Conservation (phyloP, 2,888 invertebrate genomes). For the Yponomeuta malinellus region DNA sequence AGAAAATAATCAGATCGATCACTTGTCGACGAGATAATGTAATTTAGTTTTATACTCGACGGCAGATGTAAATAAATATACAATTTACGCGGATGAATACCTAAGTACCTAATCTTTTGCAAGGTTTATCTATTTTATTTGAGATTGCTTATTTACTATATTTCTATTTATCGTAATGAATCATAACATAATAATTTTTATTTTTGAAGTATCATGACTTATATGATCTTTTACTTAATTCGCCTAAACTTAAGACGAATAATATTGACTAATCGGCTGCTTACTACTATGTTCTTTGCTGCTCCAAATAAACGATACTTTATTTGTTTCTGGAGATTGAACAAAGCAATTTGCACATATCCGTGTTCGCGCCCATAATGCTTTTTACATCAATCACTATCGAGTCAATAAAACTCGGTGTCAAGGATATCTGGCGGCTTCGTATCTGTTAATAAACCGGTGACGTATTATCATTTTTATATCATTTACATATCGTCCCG, state of each 20-base stretch:
- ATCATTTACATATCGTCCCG: neutral
- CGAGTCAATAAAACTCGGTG: neutral
- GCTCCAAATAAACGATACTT: neutral
- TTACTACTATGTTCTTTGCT: neutral
- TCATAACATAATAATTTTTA: neutral
- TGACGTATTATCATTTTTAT: neutral
- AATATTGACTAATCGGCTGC: neutral
- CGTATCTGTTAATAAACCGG: neutral
- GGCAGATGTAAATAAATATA: neutral
- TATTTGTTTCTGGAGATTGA: neutral
- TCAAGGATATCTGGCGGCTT: neutral
- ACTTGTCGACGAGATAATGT: neutral
- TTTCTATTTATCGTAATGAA: neutral
- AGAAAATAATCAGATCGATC: neutral
- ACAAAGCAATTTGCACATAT: neutral
- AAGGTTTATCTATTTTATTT: neutral
- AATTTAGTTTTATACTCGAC: no score
- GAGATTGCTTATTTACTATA: neutral
- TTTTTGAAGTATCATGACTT: neutral
- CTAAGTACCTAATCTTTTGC: neutral
- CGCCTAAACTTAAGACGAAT: neutral
- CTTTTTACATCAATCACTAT: neutral
- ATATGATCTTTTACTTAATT: neutral
- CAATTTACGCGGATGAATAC: neutral
- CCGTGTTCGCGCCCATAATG: neutral